Evolutionary conservation across 2,888 invertebrate species (phyloP).

Genomic region (Zeuzera pyrina): DNA sequence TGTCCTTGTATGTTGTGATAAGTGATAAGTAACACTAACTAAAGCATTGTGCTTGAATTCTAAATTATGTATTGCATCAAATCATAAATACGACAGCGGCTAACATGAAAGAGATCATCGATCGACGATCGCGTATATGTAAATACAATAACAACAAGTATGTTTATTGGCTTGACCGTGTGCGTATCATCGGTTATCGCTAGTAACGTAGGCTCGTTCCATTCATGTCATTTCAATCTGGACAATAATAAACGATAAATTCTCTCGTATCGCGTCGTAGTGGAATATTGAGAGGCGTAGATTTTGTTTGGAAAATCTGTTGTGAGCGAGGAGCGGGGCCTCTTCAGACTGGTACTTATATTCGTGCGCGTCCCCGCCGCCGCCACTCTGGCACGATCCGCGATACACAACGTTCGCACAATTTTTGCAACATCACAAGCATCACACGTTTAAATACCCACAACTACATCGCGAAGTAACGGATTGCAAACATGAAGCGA

Average conservation of each 20-base stretch:
- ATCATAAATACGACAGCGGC: no score
- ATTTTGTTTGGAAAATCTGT: constrained; percentile 1
- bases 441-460: constrained; percentile 8
- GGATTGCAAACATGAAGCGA: constrained; percentile 30
- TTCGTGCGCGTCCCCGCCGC: constrained; percentile 6
- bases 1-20: no score
- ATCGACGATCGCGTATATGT: no score
- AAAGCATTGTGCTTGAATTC: no score
- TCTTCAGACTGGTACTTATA: constrained; percentile 8
- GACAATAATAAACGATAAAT: constrained; percentile 20
- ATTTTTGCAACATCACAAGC: constrained; percentile 11
- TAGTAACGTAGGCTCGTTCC: constrained; percentile 16
- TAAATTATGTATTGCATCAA: no score
- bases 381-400: constrained; percentile 1
- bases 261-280: constrained; percentile 16
- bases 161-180: constrained; percentile 20
- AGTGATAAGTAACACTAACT: no score
- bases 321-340: constrained; percentile 2
- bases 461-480: constrained; percentile 4
- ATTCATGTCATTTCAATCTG: constrained; percentile 19
- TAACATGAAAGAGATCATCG: no score
- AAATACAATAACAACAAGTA: no score
- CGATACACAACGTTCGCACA: constrained; percentile 11
- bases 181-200: constrained; percentile 13
- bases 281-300: constrained; percentile 3